Evolutionary conservation across 2,888 invertebrate species (phyloP), one percentile per base, ranked within the genome.

Genomic region (Leucoptera coffeella): DNA sequence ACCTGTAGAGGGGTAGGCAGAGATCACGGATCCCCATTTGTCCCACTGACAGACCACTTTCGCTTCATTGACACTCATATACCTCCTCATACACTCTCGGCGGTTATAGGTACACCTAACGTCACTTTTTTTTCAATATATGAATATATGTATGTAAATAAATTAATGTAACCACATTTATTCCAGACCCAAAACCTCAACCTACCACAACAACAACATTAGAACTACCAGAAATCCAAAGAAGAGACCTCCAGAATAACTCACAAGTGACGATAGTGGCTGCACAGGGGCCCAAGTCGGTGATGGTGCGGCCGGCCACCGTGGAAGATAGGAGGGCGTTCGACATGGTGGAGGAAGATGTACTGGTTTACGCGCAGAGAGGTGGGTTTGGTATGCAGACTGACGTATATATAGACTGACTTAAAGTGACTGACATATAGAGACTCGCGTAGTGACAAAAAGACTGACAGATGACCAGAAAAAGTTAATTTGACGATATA

Each of bases 281-380:
- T 3, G 48, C 42, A n/a, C n/a, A n/a, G n/a, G n/a, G n/a, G n/a
- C n/a, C n/a, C n/a, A n/a, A n/a, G n/a, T n/a, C n/a, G n/a, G n/a
- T 40, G 2, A 44, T 39, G 14, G 41, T 55, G n/a, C 38, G 59
- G 0, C 35, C 43, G 0, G 34, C 42, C 0, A 45, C 38, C 14
- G 5, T 12, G 0, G 36, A 31, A 0, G 12, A 38, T 1, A 36
- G 39, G 35, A 21, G 32, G 20, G 25, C 10, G 12, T 52, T 45
- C 35, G 50, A 59, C 22, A 32, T 38, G 0, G 33, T 50, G 1
- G n/a, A 57, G 11, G 43, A 51, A 10, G 53, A 47, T 11, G 50
- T 47, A 0, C 32, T 43, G 2, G 22, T 43, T 2, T 42, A 36
- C 14, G 56, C 47, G 1, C n/a, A n/a, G n/a, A n/a, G n/a, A n/a